A percentile compares a stretch with the other conserved stretches of the same genome.
Conservation (phyloP, 2,888 invertebrate genomes). For the Nymphalis c-album region DNA sequence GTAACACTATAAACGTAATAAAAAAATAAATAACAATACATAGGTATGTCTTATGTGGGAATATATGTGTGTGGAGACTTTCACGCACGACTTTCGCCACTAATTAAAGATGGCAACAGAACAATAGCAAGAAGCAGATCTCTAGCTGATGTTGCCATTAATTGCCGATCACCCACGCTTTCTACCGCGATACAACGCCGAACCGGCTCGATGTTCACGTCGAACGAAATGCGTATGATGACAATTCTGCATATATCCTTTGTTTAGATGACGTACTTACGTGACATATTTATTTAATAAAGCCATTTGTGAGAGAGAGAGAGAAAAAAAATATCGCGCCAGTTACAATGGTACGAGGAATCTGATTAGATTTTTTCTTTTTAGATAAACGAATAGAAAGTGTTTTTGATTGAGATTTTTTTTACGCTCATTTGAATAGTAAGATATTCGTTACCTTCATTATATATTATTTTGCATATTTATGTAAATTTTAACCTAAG, state of each 20-base stretch:
- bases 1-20: constrained; percentile 28
- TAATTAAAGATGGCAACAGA: constrained; percentile 72
- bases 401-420: not conserved
- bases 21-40: constrained; percentile 36
- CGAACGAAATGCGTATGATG: constrained; percentile 15
- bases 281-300: too few species aligned
- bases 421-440: not conserved
- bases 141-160: constrained; percentile 65
- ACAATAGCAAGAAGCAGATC: constrained; percentile 68
- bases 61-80: constrained; percentile 44
- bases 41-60: constrained; percentile 21
- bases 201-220: constrained; percentile 32
- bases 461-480: not conserved
- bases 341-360: not conserved
- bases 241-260: constrained; percentile 10
- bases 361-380: not conserved
- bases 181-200: constrained; percentile 59
- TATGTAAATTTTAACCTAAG: not conserved
- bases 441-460: not conserved
- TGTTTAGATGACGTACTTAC: not conserved
- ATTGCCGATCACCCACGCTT: constrained; percentile 78
- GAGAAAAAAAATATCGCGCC: not conserved
- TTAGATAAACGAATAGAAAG: constrained; percentile 9
- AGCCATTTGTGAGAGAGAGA: not conserved
- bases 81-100: constrained; percentile 78